Evolutionary conservation across 2,797 vertebrate species (phyloP).

Genomic region (Phataginus tetradactyla): DNA sequence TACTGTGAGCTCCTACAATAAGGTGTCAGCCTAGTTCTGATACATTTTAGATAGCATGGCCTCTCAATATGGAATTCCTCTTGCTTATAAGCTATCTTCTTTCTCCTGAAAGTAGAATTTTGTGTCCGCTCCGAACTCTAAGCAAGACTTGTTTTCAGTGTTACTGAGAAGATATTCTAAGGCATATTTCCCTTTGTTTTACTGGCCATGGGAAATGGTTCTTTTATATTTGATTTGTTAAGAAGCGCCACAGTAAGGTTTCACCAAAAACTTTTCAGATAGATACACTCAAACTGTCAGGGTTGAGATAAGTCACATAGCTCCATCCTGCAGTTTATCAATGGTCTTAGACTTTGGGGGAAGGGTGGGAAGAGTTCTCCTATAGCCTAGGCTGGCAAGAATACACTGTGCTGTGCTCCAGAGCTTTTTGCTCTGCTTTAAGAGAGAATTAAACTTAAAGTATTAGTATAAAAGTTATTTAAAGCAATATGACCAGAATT

Average conservation of each 20-base stretch:
- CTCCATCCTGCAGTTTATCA: neutral
- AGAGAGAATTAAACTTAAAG: neutral
- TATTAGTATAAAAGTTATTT: constrained; percentile 11
- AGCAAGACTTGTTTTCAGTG: neutral
- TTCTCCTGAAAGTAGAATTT: neutral
- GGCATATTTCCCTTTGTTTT: neutral
- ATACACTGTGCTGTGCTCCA: neutral
- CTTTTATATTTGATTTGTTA: neutral
- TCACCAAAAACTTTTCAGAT: neutral
- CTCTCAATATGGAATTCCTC: neutral
- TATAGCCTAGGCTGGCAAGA: neutral
- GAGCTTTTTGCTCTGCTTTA: neutral
- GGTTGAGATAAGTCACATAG: neutral
- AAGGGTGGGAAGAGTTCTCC: neutral
- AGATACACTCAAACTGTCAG: neutral
- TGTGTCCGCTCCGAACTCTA: neutral
- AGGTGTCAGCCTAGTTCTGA: neutral
- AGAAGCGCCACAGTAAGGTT: neutral
- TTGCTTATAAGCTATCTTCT: neutral
- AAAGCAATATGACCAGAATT: neutral
- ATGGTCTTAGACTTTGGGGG: neutral
- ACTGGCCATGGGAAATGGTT: neutral
- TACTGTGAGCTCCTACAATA: neutral
- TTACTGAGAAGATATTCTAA: neutral
- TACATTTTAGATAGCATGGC: neutral